These are phyloP conservation scores for Acipenser ruthenus DNA, from an alignment of 2,797 vertebrate species.

Conservation along the genomic window DNA sequence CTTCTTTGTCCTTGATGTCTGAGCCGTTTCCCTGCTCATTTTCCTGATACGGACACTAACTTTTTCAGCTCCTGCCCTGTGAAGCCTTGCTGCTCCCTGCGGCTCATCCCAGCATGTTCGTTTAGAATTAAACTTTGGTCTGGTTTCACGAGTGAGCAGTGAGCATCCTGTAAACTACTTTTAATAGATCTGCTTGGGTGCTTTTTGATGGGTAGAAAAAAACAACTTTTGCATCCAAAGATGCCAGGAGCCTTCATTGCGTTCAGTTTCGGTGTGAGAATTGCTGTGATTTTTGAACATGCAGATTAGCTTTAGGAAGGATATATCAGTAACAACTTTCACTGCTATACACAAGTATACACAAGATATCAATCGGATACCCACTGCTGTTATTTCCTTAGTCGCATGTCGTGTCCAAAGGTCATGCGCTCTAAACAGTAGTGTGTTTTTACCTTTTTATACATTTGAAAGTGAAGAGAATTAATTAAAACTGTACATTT, in stretches of 20 bases:
- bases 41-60: neutral
- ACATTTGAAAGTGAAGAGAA: no score
- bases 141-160: constrained; percentile 15
- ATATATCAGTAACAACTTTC: constrained; percentile 23
- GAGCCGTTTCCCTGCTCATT: neutral
- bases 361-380: neutral
- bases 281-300: constrained; percentile 21
- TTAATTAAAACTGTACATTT: no score
- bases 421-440: no score
- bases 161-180: constrained; percentile 17
- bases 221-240: constrained; percentile 16
- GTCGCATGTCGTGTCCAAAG: no score
- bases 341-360: neutral
- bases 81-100: neutral
- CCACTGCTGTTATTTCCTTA: no score
- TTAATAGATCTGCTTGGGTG: constrained; percentile 11
- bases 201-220: constrained; percentile 19
- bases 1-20: neutral
- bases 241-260: constrained; percentile 5
- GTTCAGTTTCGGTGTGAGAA: constrained; percentile 20
- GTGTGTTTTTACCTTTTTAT: no score
- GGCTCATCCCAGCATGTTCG: constrained; percentile 20
- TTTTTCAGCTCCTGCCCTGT: neutral
- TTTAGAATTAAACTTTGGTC: constrained; percentile 24
- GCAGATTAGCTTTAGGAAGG: constrained; percentile 26